These are phyloP conservation scores for Pseudochromis fuscus DNA, from an alignment of 2,797 vertebrate species.

Conservation along the genomic window DNA sequence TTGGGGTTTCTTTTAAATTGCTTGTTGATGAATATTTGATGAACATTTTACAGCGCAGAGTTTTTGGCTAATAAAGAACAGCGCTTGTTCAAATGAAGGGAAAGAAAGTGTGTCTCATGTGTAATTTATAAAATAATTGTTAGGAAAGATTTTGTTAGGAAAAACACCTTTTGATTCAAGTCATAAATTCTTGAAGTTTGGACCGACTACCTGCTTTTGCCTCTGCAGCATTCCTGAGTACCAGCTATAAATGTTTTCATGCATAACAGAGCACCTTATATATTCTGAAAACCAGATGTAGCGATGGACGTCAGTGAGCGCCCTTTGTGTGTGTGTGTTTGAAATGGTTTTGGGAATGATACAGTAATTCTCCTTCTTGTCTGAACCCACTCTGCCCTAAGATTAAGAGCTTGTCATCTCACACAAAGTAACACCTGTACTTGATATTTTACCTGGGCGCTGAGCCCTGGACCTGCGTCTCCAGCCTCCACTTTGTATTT, in stretches of 20 bases:
- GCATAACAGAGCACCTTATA: conserved; percentile 33
- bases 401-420: background rate
- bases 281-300: conserved; percentile 46
- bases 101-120: background rate
- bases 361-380: background rate
- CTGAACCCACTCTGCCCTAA: background rate
- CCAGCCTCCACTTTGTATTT: conserved; percentile 90
- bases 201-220: conserved; percentile 2
- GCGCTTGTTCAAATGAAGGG: too few relatives aligned
- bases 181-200: conserved; percentile 21
- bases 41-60: background rate
- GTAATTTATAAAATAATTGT: background rate
- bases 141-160: background rate
- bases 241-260: conserved; percentile 32
- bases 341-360: background rate
- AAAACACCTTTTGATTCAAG: background rate
- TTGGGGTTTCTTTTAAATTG: background rate
- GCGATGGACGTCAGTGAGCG: background rate
- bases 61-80: too few relatives aligned
- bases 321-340: conserved; percentile 8
- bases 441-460: conserved; percentile 80
- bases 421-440: background rate
- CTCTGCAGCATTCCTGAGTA: background rate
- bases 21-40: too few relatives aligned
- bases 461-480: conserved; percentile 72